Evolutionary conservation across 2,113 vertebrate species (phyloP).

Genomic region (Pelvicachromis taeniatus): DNA sequence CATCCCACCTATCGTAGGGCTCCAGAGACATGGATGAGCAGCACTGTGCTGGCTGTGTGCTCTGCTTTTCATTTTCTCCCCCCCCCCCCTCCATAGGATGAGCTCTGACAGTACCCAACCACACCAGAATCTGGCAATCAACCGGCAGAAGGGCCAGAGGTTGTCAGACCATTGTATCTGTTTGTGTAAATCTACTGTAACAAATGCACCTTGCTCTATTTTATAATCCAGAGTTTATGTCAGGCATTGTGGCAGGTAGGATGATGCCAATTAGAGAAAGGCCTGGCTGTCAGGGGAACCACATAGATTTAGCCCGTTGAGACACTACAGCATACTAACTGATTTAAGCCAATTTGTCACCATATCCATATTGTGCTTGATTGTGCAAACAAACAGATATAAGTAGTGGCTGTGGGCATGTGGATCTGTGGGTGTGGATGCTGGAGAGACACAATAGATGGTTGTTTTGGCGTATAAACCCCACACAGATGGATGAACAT

Average conservation of each 20-base stretch:
- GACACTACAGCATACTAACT: neutral
- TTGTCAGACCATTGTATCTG: neutral
- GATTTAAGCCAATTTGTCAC: neutral
- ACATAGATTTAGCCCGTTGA: neutral
- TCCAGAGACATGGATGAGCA: slow-evolving; percentile 6
- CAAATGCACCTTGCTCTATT: slow-evolving; percentile 7
- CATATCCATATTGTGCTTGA: slow-evolving; percentile 16
- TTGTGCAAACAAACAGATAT: slow-evolving; percentile 23
- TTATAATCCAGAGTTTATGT: slow-evolving; percentile 7
- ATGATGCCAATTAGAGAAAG: slow-evolving; percentile 25
- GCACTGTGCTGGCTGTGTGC: neutral
- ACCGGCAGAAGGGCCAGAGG: neutral
- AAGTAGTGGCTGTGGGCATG: slow-evolving; percentile 23
- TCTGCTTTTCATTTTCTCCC: neutral
- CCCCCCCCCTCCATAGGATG: neutral
- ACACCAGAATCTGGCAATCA: slow-evolving; percentile 28
- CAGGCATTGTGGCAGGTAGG: neutral
- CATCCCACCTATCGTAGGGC: slow-evolving; percentile 2
- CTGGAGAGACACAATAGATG: slow-evolving; percentile 12
- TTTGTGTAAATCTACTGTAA: neutral
- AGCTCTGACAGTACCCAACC: neutral
- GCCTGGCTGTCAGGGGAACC: neutral
- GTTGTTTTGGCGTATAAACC: slow-evolving; percentile 47
- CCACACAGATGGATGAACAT: slow-evolving; percentile 49
- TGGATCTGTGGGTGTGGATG: slow-evolving; percentile 16